phyloP scores from a whole-genome alignment of 2,888 invertebrate species.

The Machimus atricapillus region DNA sequence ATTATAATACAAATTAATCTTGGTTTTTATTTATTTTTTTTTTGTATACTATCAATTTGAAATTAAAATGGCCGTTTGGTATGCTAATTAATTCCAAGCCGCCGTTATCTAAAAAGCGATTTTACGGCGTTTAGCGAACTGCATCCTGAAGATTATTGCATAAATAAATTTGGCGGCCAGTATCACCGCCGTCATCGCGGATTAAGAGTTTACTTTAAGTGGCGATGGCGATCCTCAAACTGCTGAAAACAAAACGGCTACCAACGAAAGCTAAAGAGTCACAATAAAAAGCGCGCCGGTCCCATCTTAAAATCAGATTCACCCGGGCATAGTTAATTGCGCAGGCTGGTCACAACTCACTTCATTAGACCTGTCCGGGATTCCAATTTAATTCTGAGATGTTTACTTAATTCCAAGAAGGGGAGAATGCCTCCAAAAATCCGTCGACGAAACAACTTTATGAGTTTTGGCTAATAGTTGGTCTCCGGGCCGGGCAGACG shows the following conservation, averaged over 20 bases:
- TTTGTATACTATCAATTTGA: not conserved
- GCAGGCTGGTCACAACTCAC: slow-evolving; percentile 36
- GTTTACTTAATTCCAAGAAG: slow-evolving; percentile 42
- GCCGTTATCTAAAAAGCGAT: not conserved
- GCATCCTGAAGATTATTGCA: not conserved
- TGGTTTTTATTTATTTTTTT: not conserved
- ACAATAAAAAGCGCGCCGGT: not conserved
- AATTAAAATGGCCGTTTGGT: not conserved
- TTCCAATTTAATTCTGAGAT: slow-evolving; percentile 36
- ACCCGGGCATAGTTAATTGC: slow-evolving; percentile 11
- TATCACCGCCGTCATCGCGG: not conserved
- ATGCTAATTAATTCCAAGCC: not conserved
- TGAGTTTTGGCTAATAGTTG: slow-evolving; percentile 22
- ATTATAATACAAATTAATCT: not conserved
- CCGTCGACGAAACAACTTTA: slow-evolving; percentile 38
- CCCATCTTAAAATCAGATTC: slow-evolving; percentile 27
- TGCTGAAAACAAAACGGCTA: not conserved
- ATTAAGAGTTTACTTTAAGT: not conserved
- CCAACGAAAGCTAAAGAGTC: not conserved
- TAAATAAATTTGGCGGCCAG: not conserved
- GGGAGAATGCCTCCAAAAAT: slow-evolving; percentile 12
- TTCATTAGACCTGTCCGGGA: slow-evolving; percentile 29
- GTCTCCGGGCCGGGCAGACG: not conserved
- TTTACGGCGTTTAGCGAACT: not conserved
- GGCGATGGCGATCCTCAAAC: not conserved